Percentiles rank a stretch among this genome's conserved stretches.
These are phyloP conservation scores for Corythaeola cristata DNA, from an alignment of 2,113 vertebrate genomes.

Conservation along the genomic window DNA sequence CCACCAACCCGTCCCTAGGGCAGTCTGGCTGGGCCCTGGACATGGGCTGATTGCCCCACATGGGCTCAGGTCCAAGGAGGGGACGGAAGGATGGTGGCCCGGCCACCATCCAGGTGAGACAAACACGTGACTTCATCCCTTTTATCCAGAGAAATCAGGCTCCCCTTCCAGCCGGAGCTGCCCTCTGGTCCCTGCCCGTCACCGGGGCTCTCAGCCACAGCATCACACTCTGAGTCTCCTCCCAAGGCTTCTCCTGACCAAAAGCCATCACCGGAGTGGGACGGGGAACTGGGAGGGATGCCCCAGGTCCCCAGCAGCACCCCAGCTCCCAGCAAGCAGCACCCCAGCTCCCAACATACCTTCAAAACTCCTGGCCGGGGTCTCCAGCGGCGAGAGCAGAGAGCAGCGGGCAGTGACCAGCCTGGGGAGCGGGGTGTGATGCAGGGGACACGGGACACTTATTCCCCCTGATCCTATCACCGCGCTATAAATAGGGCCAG, in stretches of 20 bases:
- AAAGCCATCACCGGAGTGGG: too few relatives aligned
- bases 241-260: neutral
- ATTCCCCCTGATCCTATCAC: conserved; percentile 51
- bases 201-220: accelerated
- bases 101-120: neutral
- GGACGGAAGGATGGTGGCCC: too few relatives aligned
- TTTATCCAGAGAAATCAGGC: neutral
- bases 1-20: neutral
- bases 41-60: accelerated
- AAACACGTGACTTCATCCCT: accelerated
- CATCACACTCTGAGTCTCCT: accelerated
- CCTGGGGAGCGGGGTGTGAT: neutral
- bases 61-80: neutral
- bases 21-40: neutral
- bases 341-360: neutral
- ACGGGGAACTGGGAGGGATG: neutral
- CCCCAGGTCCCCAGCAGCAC: neutral
- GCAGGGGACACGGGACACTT: neutral
- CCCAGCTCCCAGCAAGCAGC: neutral
- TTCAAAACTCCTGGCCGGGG: neutral
- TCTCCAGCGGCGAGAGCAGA: accelerated
- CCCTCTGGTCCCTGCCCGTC: neutral
- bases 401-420: neutral
- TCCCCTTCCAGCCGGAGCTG: neutral
- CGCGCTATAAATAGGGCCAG: conserved; percentile 5